Evolutionary conservation across 2,888 invertebrate genomes (phyloP).

Genomic region (Luperina testacea): DNA sequence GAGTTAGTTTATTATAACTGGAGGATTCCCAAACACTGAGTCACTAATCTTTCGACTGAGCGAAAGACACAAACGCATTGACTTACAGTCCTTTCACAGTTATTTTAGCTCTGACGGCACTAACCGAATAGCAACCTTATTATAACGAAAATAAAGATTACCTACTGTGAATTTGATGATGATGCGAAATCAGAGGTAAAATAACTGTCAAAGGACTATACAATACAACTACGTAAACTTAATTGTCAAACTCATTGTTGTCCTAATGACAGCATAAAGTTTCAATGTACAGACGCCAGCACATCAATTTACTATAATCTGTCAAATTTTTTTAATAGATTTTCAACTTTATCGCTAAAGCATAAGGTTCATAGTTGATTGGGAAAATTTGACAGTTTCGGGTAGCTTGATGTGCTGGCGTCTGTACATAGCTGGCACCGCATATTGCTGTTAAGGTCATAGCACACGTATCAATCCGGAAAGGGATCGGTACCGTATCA

Average conservation of each 20-base stretch:
- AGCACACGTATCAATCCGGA: too few species aligned
- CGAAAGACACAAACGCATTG: background rate
- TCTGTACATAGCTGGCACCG: constrained; percentile 11
- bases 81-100: background rate
- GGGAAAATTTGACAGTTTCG: too few species aligned
- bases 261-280: constrained; percentile 26
- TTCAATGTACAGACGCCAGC: too few species aligned
- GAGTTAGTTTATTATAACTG: too few species aligned
- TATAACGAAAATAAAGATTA: background rate
- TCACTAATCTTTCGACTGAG: background rate
- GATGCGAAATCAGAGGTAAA: background rate
- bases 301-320: too few species aligned
- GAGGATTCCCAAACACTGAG: background rate
- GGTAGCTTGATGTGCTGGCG: too few species aligned
- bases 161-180: background rate
- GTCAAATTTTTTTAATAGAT: too few species aligned
- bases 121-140: background rate
- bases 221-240: background rate
- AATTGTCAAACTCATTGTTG: constrained; percentile 16
- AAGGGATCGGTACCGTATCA: too few species aligned
- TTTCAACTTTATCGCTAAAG: too few species aligned
- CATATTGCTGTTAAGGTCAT: constrained; percentile 4
- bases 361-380: too few species aligned
- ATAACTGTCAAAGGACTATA: background rate
- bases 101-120: background rate